These are phyloP conservation scores for Leistus spinibarbis DNA, from an alignment of 2,888 invertebrate species.

Conservation along the genomic window DNA sequence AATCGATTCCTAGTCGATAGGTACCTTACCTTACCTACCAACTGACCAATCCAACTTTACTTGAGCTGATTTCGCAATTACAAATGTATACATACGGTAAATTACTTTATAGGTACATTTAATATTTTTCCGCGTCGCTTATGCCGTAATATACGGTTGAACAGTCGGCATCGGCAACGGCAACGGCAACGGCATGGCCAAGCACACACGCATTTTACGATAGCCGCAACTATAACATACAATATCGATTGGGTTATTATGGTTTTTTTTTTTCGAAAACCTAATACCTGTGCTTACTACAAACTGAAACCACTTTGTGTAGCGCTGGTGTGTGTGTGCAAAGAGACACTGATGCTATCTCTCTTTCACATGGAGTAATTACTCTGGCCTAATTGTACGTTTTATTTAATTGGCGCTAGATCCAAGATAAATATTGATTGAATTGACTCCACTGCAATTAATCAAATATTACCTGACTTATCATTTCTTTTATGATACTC, in stretches of 20 bases:
- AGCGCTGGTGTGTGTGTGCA: too few relatives aligned
- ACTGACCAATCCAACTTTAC: not conserved
- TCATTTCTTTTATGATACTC: too few relatives aligned
- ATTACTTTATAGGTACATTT: slow-evolving; percentile 4
- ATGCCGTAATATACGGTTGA: not conserved
- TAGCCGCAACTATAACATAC: not conserved
- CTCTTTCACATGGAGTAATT: slow-evolving; percentile 21
- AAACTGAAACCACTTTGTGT: slow-evolving; percentile 15
- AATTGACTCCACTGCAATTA: slow-evolving; percentile 28
- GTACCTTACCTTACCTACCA: too few relatives aligned
- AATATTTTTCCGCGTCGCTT: not conserved
- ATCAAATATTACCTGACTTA: slow-evolving; percentile 12
- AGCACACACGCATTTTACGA: not conserved
- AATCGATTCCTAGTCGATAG: slow-evolving; percentile 12
- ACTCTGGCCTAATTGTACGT: slow-evolving; percentile 35
- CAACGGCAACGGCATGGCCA: not conserved
- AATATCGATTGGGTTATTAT: slow-evolving; percentile 4
- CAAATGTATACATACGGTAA: slow-evolving; percentile 6
- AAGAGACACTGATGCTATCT: slow-evolving; percentile 27
- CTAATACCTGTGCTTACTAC: not conserved
- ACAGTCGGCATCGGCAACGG: not conserved
- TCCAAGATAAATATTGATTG: slow-evolving; percentile 29
- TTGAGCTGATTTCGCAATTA: slow-evolving; percentile 9
- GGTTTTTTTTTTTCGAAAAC: not conserved
- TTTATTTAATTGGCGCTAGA: slow-evolving; percentile 37